These are phyloP conservation scores for Beroe forskalii DNA, from an alignment of 37 sponge, comb jelly and placozoan genomes.

Conservation along the genomic window DNA sequence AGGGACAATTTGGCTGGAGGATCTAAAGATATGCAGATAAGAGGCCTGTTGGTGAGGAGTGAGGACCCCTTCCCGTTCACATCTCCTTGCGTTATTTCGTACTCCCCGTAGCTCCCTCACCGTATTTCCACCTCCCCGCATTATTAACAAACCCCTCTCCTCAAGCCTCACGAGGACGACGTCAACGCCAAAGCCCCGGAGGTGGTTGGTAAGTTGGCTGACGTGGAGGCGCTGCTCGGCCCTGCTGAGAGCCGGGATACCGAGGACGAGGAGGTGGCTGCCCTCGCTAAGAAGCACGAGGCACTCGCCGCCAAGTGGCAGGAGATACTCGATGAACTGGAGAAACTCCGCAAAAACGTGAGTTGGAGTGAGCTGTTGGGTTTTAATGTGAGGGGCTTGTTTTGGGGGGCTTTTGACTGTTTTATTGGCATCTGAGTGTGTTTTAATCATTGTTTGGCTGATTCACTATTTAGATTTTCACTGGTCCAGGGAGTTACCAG, in stretches of 20 bases:
- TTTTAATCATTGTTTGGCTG: no score
- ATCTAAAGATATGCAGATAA: no score
- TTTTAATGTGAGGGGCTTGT: background rate
- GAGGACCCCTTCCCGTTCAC: no score
- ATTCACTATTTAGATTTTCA: no score
- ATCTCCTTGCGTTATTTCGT: no score
- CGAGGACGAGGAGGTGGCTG: conserved; percentile 37
- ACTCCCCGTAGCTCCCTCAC: background rate
- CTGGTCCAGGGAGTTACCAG: no score
- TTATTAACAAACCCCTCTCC: no score
- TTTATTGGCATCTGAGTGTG: background rate
- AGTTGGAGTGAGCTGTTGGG: background rate
- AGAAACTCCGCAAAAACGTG: conserved; percentile 47
- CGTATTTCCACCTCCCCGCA: background rate
- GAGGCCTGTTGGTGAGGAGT: no score
- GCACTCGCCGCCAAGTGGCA: conserved; percentile 29
- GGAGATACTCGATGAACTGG: conserved; percentile 52
- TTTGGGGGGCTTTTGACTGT: background rate
- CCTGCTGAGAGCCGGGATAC: background rate
- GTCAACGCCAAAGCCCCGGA: conserved; percentile 48
- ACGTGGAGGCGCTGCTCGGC: conserved; percentile 46
- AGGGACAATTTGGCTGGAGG: no score
- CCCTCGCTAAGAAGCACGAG: conserved; percentile 38
- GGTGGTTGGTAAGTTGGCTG: conserved; percentile 46
- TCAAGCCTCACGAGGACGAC: conserved; percentile 60